Percentiles rank a stretch among this genome's conserved stretches.
These are phyloP conservation scores for Geotrypetes seraphini DNA, from an alignment of 2,797 vertebrate species.

Conservation along the genomic window DNA sequence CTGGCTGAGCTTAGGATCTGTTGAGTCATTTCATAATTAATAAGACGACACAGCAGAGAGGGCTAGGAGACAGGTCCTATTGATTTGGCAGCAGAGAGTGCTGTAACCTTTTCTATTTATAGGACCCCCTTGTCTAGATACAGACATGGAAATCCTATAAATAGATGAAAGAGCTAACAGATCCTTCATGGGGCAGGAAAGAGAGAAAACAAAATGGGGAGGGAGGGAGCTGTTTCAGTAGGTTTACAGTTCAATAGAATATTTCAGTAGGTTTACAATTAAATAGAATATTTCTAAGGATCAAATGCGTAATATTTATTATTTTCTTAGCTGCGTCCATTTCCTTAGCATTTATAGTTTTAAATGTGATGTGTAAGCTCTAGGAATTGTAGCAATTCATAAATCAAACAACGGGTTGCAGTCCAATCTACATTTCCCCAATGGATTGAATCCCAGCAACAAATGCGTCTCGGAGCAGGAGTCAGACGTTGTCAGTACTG, in stretches of 20 bases:
- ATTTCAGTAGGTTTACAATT: too few relatives aligned
- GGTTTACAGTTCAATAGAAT: too few relatives aligned
- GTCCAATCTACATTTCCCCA: conserved; percentile 43
- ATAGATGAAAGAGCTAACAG: conserved; percentile 26
- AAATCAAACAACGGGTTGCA: conserved; percentile 44
- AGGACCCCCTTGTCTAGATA: conserved; percentile 29
- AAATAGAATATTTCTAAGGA: fast-evolving
- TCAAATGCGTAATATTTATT: not conserved
- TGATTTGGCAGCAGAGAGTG: conserved; percentile 40
- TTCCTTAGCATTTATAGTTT: not conserved
- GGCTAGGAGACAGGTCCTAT: conserved; percentile 37
- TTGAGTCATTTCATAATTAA: conserved; percentile 60
- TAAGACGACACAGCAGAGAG: conserved; percentile 45
- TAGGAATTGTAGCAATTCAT: conserved; percentile 33
- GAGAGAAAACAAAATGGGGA: not conserved
- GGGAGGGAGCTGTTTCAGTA: not conserved
- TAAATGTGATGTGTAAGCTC: conserved; percentile 52
- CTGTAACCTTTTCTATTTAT: conserved; percentile 46
- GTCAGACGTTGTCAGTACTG: too few relatives aligned
- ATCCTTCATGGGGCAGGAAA: not conserved
- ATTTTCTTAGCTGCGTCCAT: too few relatives aligned
- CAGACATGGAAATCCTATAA: conserved; percentile 21
- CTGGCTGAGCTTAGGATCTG: conserved; percentile 21
- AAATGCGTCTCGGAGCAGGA: too few relatives aligned
- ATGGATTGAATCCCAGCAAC: conserved; percentile 41